These are phyloP conservation scores for Lepus timidus DNA, from an alignment of 2,113 vertebrate species.

Conservation along the genomic window DNA sequence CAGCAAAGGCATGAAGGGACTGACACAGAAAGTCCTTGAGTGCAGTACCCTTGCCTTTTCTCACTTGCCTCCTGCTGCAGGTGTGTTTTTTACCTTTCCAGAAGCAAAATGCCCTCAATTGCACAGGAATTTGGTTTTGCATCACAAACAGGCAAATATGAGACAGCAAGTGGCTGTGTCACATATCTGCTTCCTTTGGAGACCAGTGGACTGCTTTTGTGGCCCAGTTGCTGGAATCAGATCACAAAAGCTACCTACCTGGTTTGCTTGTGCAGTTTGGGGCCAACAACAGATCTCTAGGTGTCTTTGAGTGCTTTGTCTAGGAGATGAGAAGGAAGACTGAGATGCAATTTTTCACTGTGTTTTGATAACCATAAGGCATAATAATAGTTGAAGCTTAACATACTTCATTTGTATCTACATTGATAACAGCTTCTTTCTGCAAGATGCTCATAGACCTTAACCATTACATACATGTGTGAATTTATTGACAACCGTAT, in stretches of 20 bases:
- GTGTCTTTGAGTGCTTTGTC: neutral
- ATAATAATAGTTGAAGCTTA: neutral
- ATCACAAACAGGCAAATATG: neutral
- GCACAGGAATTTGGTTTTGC: neutral
- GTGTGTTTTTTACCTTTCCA: too few relatives aligned
- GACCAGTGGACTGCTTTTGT: neutral
- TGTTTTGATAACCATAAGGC: neutral
- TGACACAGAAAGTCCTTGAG: neutral
- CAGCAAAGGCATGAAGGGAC: too few relatives aligned
- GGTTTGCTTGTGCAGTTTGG: neutral
- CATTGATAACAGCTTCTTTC: neutral
- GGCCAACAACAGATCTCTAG: neutral
- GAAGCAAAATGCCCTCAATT: neutral
- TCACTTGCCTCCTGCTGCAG: too few relatives aligned
- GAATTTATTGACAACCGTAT: too few relatives aligned
- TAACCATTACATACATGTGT: too few relatives aligned
- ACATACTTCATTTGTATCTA: neutral
- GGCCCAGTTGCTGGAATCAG: neutral
- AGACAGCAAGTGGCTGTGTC: neutral
- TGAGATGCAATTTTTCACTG: neutral
- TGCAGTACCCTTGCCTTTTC: too few relatives aligned
- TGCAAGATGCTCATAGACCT: neutral
- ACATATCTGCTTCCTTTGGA: neutral
- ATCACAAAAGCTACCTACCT: neutral
- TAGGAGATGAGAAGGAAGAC: neutral